Conservation (phyloP, 92 coral and sea anemone genomes). For the Actinostola sp. region DNA sequence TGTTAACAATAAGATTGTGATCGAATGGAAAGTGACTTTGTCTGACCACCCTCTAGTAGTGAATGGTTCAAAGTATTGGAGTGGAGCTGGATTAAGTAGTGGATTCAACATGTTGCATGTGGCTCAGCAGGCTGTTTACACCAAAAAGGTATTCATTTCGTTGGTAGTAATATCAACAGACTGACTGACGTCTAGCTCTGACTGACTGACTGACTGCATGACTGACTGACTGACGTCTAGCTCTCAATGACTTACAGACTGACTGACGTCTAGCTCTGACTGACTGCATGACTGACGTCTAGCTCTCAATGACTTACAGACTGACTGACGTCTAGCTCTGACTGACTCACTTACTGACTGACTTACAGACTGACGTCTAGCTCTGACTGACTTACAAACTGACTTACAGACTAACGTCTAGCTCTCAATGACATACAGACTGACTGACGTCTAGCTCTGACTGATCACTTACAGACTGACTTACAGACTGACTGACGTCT, state of each 20-base stretch:
- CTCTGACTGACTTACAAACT: no score
- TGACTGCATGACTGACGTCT: no score
- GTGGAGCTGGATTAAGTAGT: constrained; percentile 94
- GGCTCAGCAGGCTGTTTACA: constrained; percentile 82
- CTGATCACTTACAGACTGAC: no score
- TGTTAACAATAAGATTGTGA: constrained; percentile 52
- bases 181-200: neutral
- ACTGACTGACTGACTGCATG: no score
- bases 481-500: no score
- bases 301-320: neutral
- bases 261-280: no score
- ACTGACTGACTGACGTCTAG: no score
- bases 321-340: neutral
- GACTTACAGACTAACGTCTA: no score
- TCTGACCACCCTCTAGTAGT: constrained; percentile 74
- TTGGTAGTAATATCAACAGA: neutral
- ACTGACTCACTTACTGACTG: neutral
- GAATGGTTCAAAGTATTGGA: constrained; percentile 88
- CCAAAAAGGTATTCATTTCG: constrained; percentile 65
- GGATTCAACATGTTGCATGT: constrained; percentile 97
- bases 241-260: neutral
- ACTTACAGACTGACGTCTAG: no score
- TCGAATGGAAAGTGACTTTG: constrained; percentile 74
- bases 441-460: no score
- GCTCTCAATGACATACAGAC: no score